Evolutionary conservation across 2,888 invertebrate genomes (phyloP).

Genomic region (Autographa pulchrina): DNA sequence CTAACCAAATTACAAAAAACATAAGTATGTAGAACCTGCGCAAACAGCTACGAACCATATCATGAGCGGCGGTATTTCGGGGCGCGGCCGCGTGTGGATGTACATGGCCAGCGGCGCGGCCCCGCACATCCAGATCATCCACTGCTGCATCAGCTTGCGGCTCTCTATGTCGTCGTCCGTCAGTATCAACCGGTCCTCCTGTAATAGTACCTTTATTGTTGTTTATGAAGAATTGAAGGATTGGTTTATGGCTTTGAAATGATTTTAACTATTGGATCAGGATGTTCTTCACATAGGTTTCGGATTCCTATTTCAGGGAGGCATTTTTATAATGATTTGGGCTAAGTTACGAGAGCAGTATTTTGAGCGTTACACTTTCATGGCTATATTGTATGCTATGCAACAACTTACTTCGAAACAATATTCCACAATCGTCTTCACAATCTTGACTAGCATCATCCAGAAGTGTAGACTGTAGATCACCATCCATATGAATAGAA

Average conservation of each 20-base stretch:
- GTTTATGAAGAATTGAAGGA: neutral
- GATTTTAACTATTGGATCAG: too few species aligned
- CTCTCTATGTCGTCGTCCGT: conserved; percentile 64
- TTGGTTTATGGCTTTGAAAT: neutral
- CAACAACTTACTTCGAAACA: conserved; percentile 73
- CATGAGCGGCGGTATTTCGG: conserved; percentile 78
- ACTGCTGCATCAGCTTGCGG: conserved; percentile 77
- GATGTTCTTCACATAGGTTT: too few species aligned
- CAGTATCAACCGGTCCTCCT: conserved; percentile 54
- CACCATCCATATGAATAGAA: conserved; percentile 84
- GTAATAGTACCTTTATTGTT: conserved; percentile 22
- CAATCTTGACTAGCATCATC: conserved; percentile 73
- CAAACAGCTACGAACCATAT: conserved; percentile 72
- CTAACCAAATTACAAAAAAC: neutral
- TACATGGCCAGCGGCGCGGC: conserved; percentile 74
- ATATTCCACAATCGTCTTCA: conserved; percentile 76
- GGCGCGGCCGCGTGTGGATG: conserved; percentile 76
- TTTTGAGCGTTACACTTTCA: neutral
- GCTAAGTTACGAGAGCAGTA: neutral
- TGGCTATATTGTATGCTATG: neutral
- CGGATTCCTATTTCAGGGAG: neutral
- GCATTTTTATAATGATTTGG: neutral
- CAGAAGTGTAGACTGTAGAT: conserved; percentile 85
- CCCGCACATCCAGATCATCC: conserved; percentile 79
- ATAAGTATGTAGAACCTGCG: conserved; percentile 10